Evolutionary conservation across 2,113 vertebrate species (phyloP), one percentile per base, ranked within the genome.

Genomic region (Glaucomys volans): DNA sequence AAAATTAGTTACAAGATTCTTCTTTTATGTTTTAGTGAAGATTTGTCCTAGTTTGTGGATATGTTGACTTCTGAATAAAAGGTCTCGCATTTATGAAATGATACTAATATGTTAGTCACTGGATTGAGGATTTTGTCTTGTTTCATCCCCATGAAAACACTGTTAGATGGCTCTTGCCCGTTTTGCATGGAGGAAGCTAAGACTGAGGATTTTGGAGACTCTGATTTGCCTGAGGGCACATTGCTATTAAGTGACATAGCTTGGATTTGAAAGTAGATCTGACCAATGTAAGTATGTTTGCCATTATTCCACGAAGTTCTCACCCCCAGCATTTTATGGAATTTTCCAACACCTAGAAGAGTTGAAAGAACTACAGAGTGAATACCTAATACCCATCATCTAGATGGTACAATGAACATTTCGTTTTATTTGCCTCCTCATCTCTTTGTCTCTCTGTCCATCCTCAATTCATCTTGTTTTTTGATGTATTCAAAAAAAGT

Each of bases 1-100:
- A 91, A 91, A 90, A 85, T 37, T n/a, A n/a, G 75, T 79, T 47
- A 62, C 18, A 96, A 93, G 91, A 87, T 47, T 82, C 66, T 94
- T 93, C 75, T 89, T 94, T 90, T 75, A 18, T 42, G 59, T 83
- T 91, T 94, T 66, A 76, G 54, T 81, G 75, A 87, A 94, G 88
- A 54, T 80, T 88, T 95, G 92, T 75, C 95, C 97, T 92, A 97
- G 67, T 97, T 97, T 97, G 79, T 94, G 50, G 64, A 8, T 77
- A 20, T 86, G 87, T 96, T 95, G 96, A 91, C 76, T 90, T 97
- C 57, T 44, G n/a, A 87, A 37, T 94, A 90, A 93, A 83, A 93
- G 42, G 76, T 59, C 79, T 90, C 54, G 30, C 32, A 54, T 93
- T 87, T 84, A 42, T 62, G 64, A 84, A 89, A 80, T 24, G 32